Evolutionary conservation across 2,113 vertebrate species (phyloP), one percentile per base, ranked within the genome.

Genomic region (Rousettus leschenaultii): DNA sequence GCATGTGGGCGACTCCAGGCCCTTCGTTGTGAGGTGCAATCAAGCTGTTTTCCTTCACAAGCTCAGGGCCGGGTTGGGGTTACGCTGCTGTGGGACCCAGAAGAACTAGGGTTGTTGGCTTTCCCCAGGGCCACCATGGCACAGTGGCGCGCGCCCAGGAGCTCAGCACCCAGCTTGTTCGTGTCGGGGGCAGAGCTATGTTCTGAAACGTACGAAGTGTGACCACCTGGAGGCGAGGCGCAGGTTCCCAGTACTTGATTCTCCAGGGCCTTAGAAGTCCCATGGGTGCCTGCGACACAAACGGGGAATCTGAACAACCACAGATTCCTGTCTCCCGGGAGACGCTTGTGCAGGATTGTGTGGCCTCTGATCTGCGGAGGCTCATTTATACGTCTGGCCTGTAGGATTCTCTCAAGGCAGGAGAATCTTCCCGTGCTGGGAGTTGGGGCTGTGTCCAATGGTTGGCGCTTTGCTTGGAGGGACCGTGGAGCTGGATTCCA

Each of bases 151-250:
- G 2, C 1, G 0, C 55, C 65, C 22, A 35, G 35, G 35, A 75
- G 21, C 63, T 30, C 55, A 55, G 14, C 35, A 1, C 61, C 71
- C 51, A 33, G 9, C 51, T 51, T 51, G 26, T 45, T 85, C 26
- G 4, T 6, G 38, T 89, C 51, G 5, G 53, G 26, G 38, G 48
- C 21, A 26, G 33, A 63, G 33, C 75, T 68, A 11, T 21, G 13
- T 53, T 84, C 74, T 45, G 35, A 78, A 68, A 35, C 6, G 0
- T 51, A 28, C 22, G 18, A 19, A 33, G 19, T 43, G 55, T 84
- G 74, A 57, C 96, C 83, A 59, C 61, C 71, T 55, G 68, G 35
- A 83, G 83, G 70, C 79, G 43, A 86, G 83, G 70, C 79, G 43
- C 45, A 70, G 51, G n/a, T 66, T 59, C 71, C 70, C n/a, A 5